A percentile compares a stretch with the other conserved stretches of the same genome.
These are phyloP conservation scores for Eupithecia centaureata DNA, from an alignment of 2,888 invertebrate genomes.

Conservation along the genomic window DNA sequence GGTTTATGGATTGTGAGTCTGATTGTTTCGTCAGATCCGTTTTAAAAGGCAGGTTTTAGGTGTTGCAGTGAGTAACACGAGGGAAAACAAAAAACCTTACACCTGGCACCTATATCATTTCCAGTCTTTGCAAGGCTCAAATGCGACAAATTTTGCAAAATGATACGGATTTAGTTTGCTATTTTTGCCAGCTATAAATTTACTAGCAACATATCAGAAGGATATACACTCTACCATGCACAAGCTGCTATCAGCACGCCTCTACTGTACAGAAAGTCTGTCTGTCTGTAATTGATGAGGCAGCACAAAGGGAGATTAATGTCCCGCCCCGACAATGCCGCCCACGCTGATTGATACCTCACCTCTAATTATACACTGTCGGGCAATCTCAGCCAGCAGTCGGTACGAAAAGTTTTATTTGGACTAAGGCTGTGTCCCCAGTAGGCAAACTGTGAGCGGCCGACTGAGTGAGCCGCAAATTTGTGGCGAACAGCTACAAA, in stretches of 20 bases:
- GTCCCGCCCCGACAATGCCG: constrained; percentile 54
- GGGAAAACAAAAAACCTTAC: neutral
- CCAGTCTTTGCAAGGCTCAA: neutral
- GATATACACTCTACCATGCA: neutral
- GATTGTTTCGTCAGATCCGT: neutral
- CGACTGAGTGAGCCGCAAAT: too few species aligned
- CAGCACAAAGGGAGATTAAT: constrained; percentile 58
- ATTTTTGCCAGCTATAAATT: too few species aligned
- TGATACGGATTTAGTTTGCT: too few species aligned
- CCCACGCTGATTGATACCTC: constrained; percentile 54
- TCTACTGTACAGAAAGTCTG: neutral
- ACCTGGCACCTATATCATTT: neutral
- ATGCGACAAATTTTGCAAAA: neutral
- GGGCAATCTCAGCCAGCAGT: neutral
- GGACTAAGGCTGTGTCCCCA: too few species aligned
- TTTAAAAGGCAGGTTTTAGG: neutral
- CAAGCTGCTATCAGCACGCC: neutral
- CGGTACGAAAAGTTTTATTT: neutral
- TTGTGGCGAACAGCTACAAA: too few species aligned
- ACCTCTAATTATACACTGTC: constrained; percentile 28
- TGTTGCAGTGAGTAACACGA: neutral
- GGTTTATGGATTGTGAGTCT: neutral
- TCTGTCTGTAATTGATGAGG: constrained; percentile 54
- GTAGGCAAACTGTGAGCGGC: too few species aligned
- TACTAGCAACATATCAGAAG: too few species aligned